Percentiles rank a stretch among this genome's conserved stretches.
Evolutionary conservation across 2,113 vertebrate genomes (phyloP).

Genomic region (Plotosus lineatus): DNA sequence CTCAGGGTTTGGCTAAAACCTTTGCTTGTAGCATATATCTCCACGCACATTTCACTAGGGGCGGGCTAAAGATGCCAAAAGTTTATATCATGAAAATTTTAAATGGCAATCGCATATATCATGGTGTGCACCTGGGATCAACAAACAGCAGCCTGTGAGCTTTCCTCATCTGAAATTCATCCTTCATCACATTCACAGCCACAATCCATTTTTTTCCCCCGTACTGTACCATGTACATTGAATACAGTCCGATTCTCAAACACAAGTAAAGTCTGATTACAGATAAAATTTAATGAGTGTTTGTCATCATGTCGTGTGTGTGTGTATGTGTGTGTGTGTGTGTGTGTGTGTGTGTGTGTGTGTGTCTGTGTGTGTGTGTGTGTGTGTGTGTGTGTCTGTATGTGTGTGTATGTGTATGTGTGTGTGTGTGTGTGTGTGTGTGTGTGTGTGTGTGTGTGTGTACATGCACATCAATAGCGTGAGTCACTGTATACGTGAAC

Average conservation of each 20-base stretch:
- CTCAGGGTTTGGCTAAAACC: neutral
- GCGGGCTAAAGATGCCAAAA: neutral
- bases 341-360: no score
- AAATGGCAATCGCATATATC: neutral
- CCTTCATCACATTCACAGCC: neutral
- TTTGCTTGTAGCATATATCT: neutral
- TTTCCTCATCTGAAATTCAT: neutral
- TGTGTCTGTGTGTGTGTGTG: no score
- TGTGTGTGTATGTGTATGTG: no score
- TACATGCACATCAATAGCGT: neutral
- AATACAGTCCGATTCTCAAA: no score
- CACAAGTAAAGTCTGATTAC: no score
- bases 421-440: neutral
- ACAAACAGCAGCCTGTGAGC: neutral
- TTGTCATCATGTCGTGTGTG: no score
- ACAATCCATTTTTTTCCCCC: neutral
- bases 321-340: no score
- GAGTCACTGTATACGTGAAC: neutral
- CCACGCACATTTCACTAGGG: neutral
- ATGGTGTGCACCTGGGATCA: neutral
- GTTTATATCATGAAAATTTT: neutral
- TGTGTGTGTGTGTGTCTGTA: no score
- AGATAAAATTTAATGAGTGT: no score
- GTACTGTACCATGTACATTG: no score
- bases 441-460: constrained; percentile 4